Percentiles rank a stretch among this genome's conserved stretches.
Conservation (phyloP, 2,888 invertebrate genomes). For the Candidula unifasciata region DNA sequence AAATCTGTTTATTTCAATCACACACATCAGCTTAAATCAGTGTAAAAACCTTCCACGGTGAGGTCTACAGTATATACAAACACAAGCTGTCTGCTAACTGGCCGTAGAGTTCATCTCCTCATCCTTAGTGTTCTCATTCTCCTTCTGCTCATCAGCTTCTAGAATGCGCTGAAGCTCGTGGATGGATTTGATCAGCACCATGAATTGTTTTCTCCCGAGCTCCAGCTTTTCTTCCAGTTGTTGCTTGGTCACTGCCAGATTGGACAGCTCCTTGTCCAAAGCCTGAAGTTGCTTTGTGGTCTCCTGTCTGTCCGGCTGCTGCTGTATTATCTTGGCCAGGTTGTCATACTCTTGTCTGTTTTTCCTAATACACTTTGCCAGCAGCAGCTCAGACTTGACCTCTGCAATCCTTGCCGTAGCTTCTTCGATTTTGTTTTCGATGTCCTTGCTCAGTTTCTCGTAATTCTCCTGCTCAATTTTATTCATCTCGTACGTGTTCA, state of each 20-base stretch:
- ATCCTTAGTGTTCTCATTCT: background rate
- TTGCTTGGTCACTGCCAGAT: constrained; percentile 78
- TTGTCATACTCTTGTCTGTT: constrained; percentile 94
- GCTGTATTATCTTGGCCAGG: constrained; percentile 91
- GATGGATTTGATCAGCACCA: constrained; percentile 90
- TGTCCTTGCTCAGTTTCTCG: constrained; percentile 85
- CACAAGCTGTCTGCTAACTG: background rate
- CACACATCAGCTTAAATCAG: too few species aligned
- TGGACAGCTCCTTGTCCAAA: constrained; percentile 86
- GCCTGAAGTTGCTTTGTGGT: constrained; percentile 81
- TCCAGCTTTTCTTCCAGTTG: constrained; percentile 70
- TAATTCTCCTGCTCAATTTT: constrained; percentile 90
- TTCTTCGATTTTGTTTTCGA: constrained; percentile 87
- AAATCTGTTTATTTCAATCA: too few species aligned
- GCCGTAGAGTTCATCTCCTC: constrained; percentile 15
- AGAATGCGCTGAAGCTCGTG: constrained; percentile 89
- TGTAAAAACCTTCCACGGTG: too few species aligned
- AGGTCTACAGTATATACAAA: background rate
- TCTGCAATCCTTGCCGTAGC: constrained; percentile 89
- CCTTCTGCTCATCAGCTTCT: constrained; percentile 77
- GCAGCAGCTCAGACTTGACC: constrained; percentile 87
- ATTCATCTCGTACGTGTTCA: constrained; percentile 88
- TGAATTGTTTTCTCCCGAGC: constrained; percentile 89
- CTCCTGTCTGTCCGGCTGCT: constrained; percentile 92
- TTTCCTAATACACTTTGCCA: constrained; percentile 91